These are phyloP conservation scores for Tenthredo mesomela DNA, from an alignment of 2,888 invertebrate genomes.

Conservation along the genomic window DNA sequence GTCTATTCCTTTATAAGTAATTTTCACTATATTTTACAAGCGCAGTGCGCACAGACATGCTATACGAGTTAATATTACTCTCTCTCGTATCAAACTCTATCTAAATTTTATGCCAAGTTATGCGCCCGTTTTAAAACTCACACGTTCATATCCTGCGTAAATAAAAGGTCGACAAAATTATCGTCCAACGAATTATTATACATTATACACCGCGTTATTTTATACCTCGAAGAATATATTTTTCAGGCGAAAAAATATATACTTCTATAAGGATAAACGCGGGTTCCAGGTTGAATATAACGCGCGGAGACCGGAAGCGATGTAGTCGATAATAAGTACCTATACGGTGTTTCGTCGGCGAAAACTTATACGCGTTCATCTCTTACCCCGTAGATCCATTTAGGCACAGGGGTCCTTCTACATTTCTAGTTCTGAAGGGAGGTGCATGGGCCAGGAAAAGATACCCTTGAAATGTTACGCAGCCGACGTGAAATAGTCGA, in stretches of 20 bases:
- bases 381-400: constrained; percentile 56
- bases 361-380: constrained; percentile 32
- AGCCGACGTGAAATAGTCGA: background rate
- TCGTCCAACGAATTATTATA: constrained; percentile 27
- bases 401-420: constrained; percentile 45
- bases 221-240: background rate
- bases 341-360: constrained; percentile 58
- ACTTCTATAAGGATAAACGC: constrained; percentile 53
- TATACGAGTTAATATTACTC: background rate
- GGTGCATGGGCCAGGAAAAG: background rate
- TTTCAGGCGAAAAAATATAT: background rate
- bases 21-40: background rate
- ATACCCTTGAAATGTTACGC: background rate
- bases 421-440: background rate
- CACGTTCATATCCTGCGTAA: background rate
- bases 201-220: constrained; percentile 45
- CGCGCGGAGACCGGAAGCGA: constrained; percentile 71
- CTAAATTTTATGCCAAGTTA: constrained; percentile 26
- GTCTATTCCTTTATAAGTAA: background rate
- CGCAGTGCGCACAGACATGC: background rate
- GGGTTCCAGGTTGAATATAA: constrained; percentile 56
- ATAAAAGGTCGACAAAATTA: background rate
- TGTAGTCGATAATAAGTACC: constrained; percentile 69
- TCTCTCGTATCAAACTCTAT: background rate
- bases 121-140: background rate